Percentiles rank a stretch among this genome's conserved stretches.
phyloP scores from a whole-genome alignment of 2,888 invertebrate species.

The Carabus problematicus region DNA sequence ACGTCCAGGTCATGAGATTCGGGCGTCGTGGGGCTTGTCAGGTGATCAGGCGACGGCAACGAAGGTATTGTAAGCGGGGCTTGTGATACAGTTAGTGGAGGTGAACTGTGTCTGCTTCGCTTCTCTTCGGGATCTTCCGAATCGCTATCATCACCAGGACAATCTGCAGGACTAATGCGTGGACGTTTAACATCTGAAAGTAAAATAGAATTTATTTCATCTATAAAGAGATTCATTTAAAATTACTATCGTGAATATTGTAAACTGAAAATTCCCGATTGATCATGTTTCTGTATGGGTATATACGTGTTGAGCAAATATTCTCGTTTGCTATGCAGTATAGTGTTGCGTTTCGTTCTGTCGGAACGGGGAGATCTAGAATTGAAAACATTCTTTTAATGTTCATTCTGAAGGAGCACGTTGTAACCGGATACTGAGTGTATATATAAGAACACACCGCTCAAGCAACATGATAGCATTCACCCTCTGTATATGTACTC shows the following conservation, averaged over 20 bases:
- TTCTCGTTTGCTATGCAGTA: constrained; percentile 11
- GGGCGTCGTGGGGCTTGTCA: constrained; percentile 55
- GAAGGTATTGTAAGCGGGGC: constrained; percentile 48
- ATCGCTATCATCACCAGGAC: constrained; percentile 60
- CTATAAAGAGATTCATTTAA: no score
- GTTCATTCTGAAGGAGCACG: neutral
- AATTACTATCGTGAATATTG: no score
- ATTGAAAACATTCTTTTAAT: constrained; percentile 14
- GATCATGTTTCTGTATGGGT: neutral
- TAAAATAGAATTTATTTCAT: constrained; percentile 33
- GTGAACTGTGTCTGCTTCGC: constrained; percentile 50
- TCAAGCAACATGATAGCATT: constrained; percentile 9
- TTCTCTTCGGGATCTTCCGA: constrained; percentile 55
- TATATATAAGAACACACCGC: neutral
- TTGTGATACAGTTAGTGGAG: constrained; percentile 53
- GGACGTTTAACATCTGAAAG: constrained; percentile 60
- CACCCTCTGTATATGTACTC: neutral
- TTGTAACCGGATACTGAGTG: neutral
- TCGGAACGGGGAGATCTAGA: constrained; percentile 1
- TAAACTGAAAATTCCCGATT: neutral
- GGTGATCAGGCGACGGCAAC: constrained; percentile 51
- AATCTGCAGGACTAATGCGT: constrained; percentile 60
- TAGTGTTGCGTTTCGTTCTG: constrained; percentile 12
- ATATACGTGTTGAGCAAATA: neutral
- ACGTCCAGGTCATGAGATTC: constrained; percentile 65